A percentile compares a stretch with the other conserved stretches of the same genome.
Conservation (phyloP, 2,888 invertebrate species). For the Pterostichus madidus region DNA sequence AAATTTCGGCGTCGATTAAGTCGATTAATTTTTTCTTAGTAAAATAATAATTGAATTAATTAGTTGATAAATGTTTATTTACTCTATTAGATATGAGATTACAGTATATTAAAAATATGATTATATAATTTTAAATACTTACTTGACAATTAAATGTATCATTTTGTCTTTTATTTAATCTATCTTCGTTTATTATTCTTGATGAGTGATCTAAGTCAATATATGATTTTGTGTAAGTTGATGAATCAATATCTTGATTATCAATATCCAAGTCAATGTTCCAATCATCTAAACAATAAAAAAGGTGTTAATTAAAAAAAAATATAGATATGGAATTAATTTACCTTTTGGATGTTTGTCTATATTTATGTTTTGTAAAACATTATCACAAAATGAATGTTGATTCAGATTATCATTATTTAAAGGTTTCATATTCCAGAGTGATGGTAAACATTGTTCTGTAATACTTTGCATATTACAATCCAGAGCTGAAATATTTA, state of each 20-base stretch:
- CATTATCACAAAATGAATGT: slow-evolving; percentile 52
- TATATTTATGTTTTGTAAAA: slow-evolving; percentile 43
- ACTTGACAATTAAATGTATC: slow-evolving; percentile 57
- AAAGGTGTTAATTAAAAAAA: neutral
- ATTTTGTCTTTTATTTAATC: slow-evolving; percentile 57
- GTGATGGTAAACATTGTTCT: slow-evolving; percentile 76
- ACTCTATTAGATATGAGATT: no score
- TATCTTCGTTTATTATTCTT: slow-evolving; percentile 55
- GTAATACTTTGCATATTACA: slow-evolving; percentile 76
- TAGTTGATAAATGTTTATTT: no score
- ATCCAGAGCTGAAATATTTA: no score
- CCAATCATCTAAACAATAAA: slow-evolving; percentile 52
- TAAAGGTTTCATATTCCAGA: slow-evolving; percentile 74
- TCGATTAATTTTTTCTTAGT: no score
- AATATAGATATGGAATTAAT: neutral
- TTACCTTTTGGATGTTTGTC: slow-evolving; percentile 43
- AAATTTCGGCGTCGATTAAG: no score
- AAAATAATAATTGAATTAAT: no score
- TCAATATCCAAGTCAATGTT: slow-evolving; percentile 53
- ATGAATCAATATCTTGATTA: slow-evolving; percentile 62
- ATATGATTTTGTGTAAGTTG: slow-evolving; percentile 61
- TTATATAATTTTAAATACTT: neutral
- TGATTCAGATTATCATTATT: slow-evolving; percentile 17
- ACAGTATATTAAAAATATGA: slow-evolving; percentile 11
- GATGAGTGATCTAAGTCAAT: slow-evolving; percentile 62